These are phyloP conservation scores for Dallia pectoralis DNA, from an alignment of 2,797 vertebrate species.

Conservation along the genomic window DNA sequence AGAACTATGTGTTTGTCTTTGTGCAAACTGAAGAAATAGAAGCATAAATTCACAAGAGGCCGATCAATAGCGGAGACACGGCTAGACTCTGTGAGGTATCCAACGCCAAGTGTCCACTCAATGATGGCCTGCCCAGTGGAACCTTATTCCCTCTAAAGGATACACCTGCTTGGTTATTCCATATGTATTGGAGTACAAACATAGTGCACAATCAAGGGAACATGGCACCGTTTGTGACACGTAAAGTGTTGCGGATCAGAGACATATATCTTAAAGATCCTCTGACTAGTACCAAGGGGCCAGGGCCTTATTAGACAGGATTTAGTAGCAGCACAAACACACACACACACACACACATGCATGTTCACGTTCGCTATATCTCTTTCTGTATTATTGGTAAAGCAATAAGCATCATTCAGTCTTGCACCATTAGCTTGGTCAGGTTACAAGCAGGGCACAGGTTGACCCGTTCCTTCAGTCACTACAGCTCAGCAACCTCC, in stretches of 20 bases:
- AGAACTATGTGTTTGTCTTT: constrained; percentile 64
- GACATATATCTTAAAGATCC: constrained; percentile 61
- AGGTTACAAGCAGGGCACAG: constrained; percentile 53
- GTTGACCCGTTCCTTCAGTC: constrained; percentile 38
- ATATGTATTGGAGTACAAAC: not conserved
- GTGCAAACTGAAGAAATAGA: constrained; percentile 71
- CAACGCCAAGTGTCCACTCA: constrained; percentile 34
- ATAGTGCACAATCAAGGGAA: not conserved
- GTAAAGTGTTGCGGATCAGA: constrained; percentile 63
- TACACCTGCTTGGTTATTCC: too few species aligned
- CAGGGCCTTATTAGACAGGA: constrained; percentile 26
- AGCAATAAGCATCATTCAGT: constrained; percentile 59
- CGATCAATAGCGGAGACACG: constrained; percentile 60
- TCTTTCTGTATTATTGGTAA: constrained; percentile 48
- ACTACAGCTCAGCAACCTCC: constrained; percentile 41
- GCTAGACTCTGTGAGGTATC: constrained; percentile 61
- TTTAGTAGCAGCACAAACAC: constrained; percentile 52
- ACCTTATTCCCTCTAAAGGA: too few species aligned
- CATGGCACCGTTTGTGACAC: constrained; percentile 17
- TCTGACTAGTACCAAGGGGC: constrained; percentile 51
- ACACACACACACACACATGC: constrained; percentile 13
- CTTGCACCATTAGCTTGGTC: constrained; percentile 58
- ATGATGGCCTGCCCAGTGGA: too few species aligned
- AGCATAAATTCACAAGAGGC: constrained; percentile 66
- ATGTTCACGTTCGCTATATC: constrained; percentile 45